Evolutionary conservation across 2,888 invertebrate genomes (phyloP), one percentile per base, ranked within the genome.

Genomic region (Cantharis rustica): DNA sequence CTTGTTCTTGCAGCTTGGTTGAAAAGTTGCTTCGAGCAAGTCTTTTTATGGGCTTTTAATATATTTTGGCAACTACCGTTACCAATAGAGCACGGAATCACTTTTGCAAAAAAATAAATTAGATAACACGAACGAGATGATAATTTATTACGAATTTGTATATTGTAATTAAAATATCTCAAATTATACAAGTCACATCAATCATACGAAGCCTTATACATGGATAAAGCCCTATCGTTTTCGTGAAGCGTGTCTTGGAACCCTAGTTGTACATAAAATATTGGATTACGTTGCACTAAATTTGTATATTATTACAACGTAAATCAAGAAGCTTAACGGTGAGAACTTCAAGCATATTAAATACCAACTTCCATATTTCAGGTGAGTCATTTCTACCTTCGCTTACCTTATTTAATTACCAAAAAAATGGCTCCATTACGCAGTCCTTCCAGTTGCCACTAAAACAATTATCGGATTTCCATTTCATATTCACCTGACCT

Each of bases 271-370:
- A 68, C 72, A 73, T 66, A 66, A 66, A 66, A 23, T n/a, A 66
- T 47, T 47, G 47, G n/a, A 71, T 75, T 71, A 62, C 16, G 68
- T 75, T 75, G 68, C 75, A 20, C 15, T 31, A 61, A 20, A 13
- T 68, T 71, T 66, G 64, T 66, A 66, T 75, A 75, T 68, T 20
- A 61, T 75, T 75, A 71, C 75, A 13, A 16, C 27, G 75, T 75
- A 75, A 75, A 71, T 26, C 62, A 71, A 75, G 75, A 71, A 71
- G 69, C 66, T 27, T 17, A 20, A 26, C 13, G 71, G 47, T 27
- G 47, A 61, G 23, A 23, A 75, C 20, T 64, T 63, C 27, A 69
- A 75, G 66, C 61, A 71, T 75, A 68, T 75, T 75, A 66, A 71
- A 72, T 26, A 64, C 61, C 61, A 15, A 69, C 62, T 73, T 68